Percentiles rank a stretch among this genome's conserved stretches.
These are phyloP conservation scores for Epizoanthus ramosus DNA, from an alignment of 92 coral and sea anemone genomes.

Conservation along the genomic window DNA sequence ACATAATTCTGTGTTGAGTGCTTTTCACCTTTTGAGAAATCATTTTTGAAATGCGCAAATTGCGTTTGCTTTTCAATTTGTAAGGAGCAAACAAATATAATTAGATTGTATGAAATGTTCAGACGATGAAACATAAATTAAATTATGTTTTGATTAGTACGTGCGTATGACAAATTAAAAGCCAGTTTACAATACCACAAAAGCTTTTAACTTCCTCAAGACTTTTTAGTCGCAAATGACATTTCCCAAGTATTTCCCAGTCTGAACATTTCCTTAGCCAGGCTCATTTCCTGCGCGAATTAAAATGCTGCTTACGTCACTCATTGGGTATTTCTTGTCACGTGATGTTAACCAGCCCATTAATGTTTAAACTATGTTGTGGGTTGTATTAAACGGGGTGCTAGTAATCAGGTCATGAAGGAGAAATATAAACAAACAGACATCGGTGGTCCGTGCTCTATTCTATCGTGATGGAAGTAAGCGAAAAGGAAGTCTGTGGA, in stretches of 20 bases:
- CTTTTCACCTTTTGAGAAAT: neutral
- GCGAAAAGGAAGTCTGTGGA: neutral
- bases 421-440: neutral
- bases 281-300: neutral
- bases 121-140: neutral
- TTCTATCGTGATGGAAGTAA: slow-evolving; percentile 5
- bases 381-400: neutral
- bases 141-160: neutral
- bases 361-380: slow-evolving; percentile 13
- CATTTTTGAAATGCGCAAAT: neutral
- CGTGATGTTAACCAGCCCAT: slow-evolving; percentile 6
- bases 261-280: neutral
- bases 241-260: slow-evolving; percentile 17
- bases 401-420: neutral
- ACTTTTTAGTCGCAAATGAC: slow-evolving; percentile 7
- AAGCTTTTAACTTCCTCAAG: slow-evolving; percentile 33
- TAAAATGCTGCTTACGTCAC: neutral
- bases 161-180: neutral
- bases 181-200: neutral
- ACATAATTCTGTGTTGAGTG: too few relatives aligned
- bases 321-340: neutral
- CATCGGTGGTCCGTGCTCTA: neutral
- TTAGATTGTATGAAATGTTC: slow-evolving; percentile 4
- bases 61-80: slow-evolving; percentile 9
- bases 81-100: neutral